Evolutionary conservation across 2,113 vertebrate genomes (phyloP).

Genomic region (Cynocephalus volans): DNA sequence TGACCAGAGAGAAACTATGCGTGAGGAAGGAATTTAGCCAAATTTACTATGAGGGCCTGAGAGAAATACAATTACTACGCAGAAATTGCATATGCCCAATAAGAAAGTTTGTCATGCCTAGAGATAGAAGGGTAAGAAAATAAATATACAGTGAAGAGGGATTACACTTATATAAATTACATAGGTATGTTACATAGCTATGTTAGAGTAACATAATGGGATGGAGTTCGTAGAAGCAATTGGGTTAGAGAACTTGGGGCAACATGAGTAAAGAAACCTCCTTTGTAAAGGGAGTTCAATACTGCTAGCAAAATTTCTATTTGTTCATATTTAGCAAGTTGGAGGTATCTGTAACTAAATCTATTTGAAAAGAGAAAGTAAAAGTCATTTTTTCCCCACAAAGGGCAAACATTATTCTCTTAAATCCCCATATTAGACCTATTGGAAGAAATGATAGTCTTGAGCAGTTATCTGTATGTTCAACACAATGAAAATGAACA

Average conservation of each 20-base stretch:
- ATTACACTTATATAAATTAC: not conserved
- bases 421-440: not conserved
- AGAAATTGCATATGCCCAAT: not conserved
- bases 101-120: not conserved
- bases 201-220: not conserved
- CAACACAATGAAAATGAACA: not conserved
- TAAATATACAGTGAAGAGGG: not conserved
- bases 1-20: not conserved
- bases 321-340: constrained; percentile 13
- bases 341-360: not conserved
- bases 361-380: not conserved
- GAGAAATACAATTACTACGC: constrained; percentile 2
- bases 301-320: not conserved
- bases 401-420: not conserved
- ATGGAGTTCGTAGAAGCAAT: not conserved
- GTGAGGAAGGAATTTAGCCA: not conserved
- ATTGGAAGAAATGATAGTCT: not conserved
- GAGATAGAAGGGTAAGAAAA: not conserved
- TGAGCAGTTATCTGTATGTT: not conserved
- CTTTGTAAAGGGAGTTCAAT: not conserved
- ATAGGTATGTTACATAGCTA: not conserved
- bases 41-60: not conserved
- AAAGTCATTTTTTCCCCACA: not conserved
- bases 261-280: not conserved
- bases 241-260: not conserved